Evolutionary conservation across 2,113 vertebrate genomes (phyloP).

Genomic region (Podocnemis expansa): DNA sequence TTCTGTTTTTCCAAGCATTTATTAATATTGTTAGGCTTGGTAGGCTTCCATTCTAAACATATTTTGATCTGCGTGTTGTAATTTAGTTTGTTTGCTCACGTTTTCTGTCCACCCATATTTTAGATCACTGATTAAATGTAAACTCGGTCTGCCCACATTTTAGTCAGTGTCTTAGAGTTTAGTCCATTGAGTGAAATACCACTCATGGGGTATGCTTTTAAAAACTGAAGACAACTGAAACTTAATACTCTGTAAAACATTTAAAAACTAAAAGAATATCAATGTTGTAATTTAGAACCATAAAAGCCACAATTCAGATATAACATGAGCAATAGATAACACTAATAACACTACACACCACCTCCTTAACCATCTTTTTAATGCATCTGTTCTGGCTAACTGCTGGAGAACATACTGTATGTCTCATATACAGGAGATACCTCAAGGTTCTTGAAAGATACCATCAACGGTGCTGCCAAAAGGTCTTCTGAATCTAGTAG

Average conservation of each 20-base stretch:
- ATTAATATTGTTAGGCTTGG: not conserved
- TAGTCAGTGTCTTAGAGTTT: constrained; percentile 5
- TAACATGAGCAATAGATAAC: constrained; percentile 33
- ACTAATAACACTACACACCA: constrained; percentile 10
- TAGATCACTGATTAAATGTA: not conserved
- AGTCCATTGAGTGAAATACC: not conserved
- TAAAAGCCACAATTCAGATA: constrained; percentile 23
- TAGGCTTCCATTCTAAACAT: constrained; percentile 16
- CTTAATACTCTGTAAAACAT: not conserved
- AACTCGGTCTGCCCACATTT: not conserved
- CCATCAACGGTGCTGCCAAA: too few species aligned
- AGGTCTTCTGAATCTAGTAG: too few species aligned
- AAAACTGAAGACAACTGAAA: constrained; percentile 29
- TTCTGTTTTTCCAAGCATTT: constrained; percentile 9
- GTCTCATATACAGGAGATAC: too few species aligned
- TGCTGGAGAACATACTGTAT: not conserved
- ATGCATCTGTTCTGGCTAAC: constrained; percentile 35
- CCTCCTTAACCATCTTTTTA: constrained; percentile 33
- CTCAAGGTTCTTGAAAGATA: too few species aligned
- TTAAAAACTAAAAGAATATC: constrained; percentile 23
- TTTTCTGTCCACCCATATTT: not conserved
- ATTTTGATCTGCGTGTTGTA: constrained; percentile 30
- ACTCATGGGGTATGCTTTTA: not conserved
- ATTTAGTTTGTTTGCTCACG: not conserved
- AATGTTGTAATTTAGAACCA: not conserved